phyloP scores from a whole-genome alignment of 2,888 invertebrate species.

The Lasioglossum calceatum region DNA sequence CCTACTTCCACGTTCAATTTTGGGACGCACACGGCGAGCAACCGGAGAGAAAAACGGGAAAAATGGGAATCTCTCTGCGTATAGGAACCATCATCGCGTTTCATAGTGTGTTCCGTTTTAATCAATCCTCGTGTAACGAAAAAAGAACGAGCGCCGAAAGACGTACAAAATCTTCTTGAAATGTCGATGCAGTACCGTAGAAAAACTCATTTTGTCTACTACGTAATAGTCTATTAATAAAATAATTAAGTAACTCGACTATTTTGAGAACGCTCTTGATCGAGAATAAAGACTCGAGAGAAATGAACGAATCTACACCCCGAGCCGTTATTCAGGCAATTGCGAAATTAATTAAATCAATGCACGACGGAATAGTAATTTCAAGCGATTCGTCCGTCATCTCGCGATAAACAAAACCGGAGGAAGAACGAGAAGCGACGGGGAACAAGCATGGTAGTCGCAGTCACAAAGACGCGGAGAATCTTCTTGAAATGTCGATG shows the following conservation, averaged over 20 bases:
- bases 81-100: neutral
- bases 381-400: neutral
- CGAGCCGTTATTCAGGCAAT: neutral
- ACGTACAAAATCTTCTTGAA: neutral
- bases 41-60: neutral
- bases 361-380: neutral
- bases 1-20: slow-evolving; percentile 15
- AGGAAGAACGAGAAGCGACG: slow-evolving; percentile 11
- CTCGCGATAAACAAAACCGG: slow-evolving; percentile 12
- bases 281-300: neutral
- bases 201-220: neutral
- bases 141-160: neutral
- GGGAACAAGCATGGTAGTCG: no score
- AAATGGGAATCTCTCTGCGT: neutral
- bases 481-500: no score
- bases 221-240: no score
- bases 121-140: neutral
- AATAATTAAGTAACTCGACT: neutral
- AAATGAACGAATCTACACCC: no score
- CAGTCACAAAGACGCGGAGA: no score
- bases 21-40: neutral
- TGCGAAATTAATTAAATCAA: neutral
- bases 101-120: neutral
- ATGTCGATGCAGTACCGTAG: neutral
- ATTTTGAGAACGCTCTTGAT: neutral